Evolutionary conservation across 2,113 vertebrate species (phyloP), one percentile per base, ranked within the genome.

Genomic region (Megaleporinus macrocephalus): DNA sequence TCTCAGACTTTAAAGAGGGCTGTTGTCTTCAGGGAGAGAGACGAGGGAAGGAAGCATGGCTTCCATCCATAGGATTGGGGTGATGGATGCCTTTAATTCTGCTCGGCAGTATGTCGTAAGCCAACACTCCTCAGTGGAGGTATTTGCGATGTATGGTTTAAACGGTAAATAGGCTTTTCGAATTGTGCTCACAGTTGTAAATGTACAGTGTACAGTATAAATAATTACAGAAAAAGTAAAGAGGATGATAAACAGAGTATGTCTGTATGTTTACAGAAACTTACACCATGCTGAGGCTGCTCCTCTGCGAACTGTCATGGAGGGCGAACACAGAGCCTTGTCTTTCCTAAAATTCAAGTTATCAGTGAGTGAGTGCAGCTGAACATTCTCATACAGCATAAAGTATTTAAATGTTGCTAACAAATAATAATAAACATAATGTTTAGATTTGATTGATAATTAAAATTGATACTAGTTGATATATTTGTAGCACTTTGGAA

Each of bases 41-140:
- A 92, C 93, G 94, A 94, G 55, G 92, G 90, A 93, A 94, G 93
- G 93, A 93, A 93, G 92, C 93, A 93, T 92, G 92, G 94, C 95
- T 95, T 95, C 95, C 94, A 92, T 89, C 90, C 85, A 88, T 87
- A 94, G 93, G 93, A 95, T 96, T 94, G 95, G 89, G 87, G 92
- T 89, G 94, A 96, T 95, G 95, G 95, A 97, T 96, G 95, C 93
- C 90, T 94, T 95, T 95, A 97, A 96, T 95, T 85, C 80, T 69
- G 68, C 76, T 75, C 44, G 53, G 63, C 62, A 30, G 80, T 85
- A 85, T 79, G 36, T 82, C 53, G 75, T 75, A 41, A 41, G 18
- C 65, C 72, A 47, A 74, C 65, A 79, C 76, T 68, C 79, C 81
- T 82, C 5, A 73, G 80, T 79, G 69, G 53, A 79, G 51, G 76